Evolutionary conservation across 2,113 vertebrate genomes (phyloP).

Genomic region (Tragelaphus imberbis): DNA sequence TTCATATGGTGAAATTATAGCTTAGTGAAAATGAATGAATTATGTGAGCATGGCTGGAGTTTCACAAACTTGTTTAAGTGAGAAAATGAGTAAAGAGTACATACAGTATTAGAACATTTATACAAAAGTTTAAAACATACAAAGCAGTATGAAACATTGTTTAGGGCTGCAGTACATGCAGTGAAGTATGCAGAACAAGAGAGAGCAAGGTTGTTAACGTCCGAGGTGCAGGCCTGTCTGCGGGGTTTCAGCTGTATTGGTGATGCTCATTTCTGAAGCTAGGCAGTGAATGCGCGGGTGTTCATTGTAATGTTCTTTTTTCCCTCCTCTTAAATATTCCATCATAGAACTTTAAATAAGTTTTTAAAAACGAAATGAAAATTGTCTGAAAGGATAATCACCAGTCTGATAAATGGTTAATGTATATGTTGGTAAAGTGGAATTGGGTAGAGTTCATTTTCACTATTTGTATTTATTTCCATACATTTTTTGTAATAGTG

Average conservation of each 20-base stretch:
- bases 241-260: background rate
- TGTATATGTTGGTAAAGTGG: background rate
- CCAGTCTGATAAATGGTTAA: background rate
- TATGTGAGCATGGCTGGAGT: background rate
- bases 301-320: background rate
- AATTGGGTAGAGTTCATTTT: background rate
- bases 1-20: background rate
- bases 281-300: too few species aligned
- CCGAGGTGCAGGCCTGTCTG: background rate
- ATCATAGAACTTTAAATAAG: background rate
- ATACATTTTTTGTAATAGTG: background rate
- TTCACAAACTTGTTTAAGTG: background rate
- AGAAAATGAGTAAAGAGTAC: background rate
- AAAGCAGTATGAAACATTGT: too few species aligned
- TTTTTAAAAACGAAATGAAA: background rate
- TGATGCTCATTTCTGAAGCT: background rate
- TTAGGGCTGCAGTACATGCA: background rate
- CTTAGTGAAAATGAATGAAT: background rate
- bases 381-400: background rate
- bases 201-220: background rate
- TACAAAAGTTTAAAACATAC: background rate
- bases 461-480: constrained; percentile 1
- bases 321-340: background rate
- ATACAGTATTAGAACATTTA: background rate
- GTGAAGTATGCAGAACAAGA: too few species aligned